Conservation (phyloP, 2,797 vertebrate genomes). For the Adrianichthys oophorus region DNA sequence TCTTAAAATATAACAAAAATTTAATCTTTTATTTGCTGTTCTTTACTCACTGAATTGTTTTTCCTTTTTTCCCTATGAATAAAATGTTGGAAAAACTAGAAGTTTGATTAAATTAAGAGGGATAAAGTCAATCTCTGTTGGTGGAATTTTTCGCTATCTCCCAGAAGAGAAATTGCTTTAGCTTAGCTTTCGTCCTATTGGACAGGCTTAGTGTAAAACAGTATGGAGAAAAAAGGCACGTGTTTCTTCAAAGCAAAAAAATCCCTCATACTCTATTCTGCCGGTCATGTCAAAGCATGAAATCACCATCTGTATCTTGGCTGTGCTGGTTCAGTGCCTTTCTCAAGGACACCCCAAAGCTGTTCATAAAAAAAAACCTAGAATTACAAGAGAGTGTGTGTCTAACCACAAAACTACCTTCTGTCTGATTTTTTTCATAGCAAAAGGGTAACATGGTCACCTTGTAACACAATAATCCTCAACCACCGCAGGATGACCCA, state of each 20-base stretch:
- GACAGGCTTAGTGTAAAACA: not conserved
- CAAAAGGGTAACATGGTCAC: not conserved
- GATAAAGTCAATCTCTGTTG: constrained; percentile 16
- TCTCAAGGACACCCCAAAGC: constrained; percentile 6
- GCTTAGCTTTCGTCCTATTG: not conserved
- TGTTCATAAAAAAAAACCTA: not conserved
- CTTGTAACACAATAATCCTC: not conserved
- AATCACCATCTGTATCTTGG: not conserved
- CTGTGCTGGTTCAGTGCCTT: not conserved
- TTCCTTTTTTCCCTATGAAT: too few relatives aligned
- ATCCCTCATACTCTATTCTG: not conserved
- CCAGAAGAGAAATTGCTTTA: not conserved
- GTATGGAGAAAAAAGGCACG: too few relatives aligned
- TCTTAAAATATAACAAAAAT: not conserved
- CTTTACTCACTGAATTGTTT: too few relatives aligned
- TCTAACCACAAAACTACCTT: constrained; percentile 1
- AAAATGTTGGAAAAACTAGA: not conserved
- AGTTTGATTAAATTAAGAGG: constrained; percentile 22
- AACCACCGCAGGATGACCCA: not conserved
- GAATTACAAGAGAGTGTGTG: constrained; percentile 2
- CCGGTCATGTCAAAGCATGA: constrained; percentile 5
- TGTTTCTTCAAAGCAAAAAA: not conserved
- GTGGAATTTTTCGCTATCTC: not conserved
- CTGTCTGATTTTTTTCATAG: constrained; percentile 2
- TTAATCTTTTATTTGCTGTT: too few relatives aligned